Conservation (phyloP, 2,113 vertebrate genomes). For the Tragelaphus strepsiceros region DNA sequence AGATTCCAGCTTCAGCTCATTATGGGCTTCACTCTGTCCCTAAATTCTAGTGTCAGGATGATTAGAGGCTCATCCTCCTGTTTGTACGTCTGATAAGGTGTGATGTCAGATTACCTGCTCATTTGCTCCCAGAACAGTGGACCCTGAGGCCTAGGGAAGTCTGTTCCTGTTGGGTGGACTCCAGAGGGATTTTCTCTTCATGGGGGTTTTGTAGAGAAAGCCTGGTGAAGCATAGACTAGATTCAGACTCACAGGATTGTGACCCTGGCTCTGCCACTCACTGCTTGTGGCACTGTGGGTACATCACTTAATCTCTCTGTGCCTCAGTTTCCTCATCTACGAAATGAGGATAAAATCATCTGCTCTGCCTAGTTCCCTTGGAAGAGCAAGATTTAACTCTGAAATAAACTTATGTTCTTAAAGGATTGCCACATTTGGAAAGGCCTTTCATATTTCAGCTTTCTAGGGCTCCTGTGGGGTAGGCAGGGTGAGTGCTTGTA, state of each 20-base stretch:
- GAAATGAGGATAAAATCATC: not conserved
- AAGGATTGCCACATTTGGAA: not conserved
- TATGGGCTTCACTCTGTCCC: not conserved
- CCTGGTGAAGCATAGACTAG: not conserved
- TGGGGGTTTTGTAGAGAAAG: not conserved
- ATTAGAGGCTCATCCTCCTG: rapidly evolving
- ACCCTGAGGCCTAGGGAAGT: not conserved
- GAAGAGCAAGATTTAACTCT: not conserved
- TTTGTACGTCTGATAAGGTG: not conserved
- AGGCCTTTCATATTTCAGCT: not conserved
- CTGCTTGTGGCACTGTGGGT: not conserved
- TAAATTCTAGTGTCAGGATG: not conserved
- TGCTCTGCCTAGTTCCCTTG: not conserved
- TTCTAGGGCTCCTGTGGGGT: not conserved
- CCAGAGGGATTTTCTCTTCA: not conserved
- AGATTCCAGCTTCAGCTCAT: not conserved
- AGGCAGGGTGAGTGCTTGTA: not conserved
- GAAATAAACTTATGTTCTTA: too few species aligned
- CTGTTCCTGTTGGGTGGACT: not conserved
- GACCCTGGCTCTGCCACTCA: not conserved
- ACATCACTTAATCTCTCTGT: not conserved
- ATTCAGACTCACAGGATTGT: not conserved
- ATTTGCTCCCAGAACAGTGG: not conserved
- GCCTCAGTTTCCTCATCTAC: not conserved
- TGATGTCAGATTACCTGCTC: not conserved